phyloP scores from a whole-genome alignment of 1,140 invertebrate species.

The Eumeta japonica region DNA sequence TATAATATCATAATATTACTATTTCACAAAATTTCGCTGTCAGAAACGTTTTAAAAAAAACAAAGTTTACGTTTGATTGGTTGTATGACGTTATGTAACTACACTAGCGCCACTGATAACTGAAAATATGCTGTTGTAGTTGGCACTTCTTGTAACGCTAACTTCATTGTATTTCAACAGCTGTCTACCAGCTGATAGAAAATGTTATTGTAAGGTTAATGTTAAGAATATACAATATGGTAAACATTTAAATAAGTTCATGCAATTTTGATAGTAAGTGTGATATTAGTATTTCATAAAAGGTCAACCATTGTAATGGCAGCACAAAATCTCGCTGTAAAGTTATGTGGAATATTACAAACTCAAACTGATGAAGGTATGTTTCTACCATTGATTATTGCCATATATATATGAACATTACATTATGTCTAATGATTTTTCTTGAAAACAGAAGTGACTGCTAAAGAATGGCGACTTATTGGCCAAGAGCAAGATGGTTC shows the following conservation, averaged over 20 bases:
- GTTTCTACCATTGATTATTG: constrained; percentile 6
- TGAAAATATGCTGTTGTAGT: constrained; percentile 22
- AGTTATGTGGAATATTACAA: constrained; percentile 49
- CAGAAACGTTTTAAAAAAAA: constrained; percentile 11
- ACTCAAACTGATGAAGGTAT: constrained; percentile 35
- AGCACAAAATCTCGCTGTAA: constrained; percentile 48
- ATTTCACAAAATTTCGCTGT: constrained; percentile 12
- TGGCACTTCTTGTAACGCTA: no score
- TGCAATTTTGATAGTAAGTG: no score
- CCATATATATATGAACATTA: constrained; percentile 4
- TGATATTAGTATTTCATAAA: background rate
- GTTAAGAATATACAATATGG: background rate
- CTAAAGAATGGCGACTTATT: constrained; percentile 72
- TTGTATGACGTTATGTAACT: constrained; percentile 4
- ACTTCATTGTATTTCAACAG: constrained; percentile 37
- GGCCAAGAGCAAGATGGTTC: constrained; percentile 75
- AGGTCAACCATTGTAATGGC: constrained; percentile 24
- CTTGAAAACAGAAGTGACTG: constrained; percentile 42
- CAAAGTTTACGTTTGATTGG: constrained; percentile 26
- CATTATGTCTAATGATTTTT: constrained; percentile 2
- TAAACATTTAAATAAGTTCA: background rate
- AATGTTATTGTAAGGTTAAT: background rate
- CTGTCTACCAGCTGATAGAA: constrained; percentile 53
- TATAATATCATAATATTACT: constrained; percentile 1
- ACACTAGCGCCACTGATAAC: constrained; percentile 15